Evolutionary conservation across 2,888 invertebrate species (phyloP).

Genomic region (Alentia gelatinosa): DNA sequence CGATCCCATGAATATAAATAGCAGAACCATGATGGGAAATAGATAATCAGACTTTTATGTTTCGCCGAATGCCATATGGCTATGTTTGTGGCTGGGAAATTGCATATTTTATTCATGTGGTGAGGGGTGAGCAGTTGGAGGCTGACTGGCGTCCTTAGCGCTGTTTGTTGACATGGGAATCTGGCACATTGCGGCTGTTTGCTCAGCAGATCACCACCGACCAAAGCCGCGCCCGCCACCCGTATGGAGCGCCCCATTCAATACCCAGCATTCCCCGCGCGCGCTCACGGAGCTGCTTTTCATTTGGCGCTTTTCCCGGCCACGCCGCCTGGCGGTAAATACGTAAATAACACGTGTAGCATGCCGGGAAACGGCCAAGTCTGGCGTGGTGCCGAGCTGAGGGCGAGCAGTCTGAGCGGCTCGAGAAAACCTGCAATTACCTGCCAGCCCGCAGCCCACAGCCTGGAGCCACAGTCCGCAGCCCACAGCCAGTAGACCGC

Average conservation of each 20-base stretch:
- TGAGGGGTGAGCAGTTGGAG: background rate
- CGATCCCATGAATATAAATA: too few species aligned
- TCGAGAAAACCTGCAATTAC: background rate
- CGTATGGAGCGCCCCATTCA: too few species aligned
- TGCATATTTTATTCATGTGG: slow-evolving; percentile 32
- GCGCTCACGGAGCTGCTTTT: too few species aligned
- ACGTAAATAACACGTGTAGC: slow-evolving; percentile 12
- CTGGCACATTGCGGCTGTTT: background rate
- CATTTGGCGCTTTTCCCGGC: background rate
- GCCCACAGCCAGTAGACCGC: background rate
- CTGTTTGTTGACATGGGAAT: background rate
- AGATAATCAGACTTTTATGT: background rate
- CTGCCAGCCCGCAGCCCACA: background rate
- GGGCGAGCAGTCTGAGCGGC: background rate
- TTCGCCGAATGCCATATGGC: background rate
- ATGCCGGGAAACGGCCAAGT: background rate
- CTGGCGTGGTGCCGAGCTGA: slow-evolving; percentile 9
- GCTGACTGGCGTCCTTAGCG: background rate
- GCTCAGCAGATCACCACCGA: background rate
- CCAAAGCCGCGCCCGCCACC: background rate
- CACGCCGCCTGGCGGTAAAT: background rate
- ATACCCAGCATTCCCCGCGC: too few species aligned
- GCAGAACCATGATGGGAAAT: background rate
- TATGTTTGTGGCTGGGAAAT: background rate
- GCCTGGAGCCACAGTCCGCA: background rate